These are phyloP conservation scores for Cebidichthys violaceus DNA, from an alignment of 2,113 vertebrate genomes.

Conservation along the genomic window DNA sequence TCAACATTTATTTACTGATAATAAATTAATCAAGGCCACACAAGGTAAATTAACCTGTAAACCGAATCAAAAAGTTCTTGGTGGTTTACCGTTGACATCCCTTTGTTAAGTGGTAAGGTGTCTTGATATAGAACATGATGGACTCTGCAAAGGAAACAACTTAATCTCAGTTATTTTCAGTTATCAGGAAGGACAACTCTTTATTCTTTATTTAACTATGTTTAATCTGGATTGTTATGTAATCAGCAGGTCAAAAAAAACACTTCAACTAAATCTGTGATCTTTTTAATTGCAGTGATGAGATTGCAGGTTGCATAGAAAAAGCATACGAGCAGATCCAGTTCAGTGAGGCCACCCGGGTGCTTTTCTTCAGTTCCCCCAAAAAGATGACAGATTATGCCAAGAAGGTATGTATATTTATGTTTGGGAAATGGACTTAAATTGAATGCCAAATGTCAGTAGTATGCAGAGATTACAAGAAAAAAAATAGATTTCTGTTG, in stretches of 20 bases:
- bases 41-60: no score
- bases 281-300: conserved; percentile 84
- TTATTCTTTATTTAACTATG: not conserved
- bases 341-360: conserved; percentile 90
- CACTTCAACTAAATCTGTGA: not conserved
- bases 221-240: not conserved
- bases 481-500: not conserved
- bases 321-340: conserved; percentile 95
- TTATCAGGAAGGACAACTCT: not conserved
- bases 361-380: conserved; percentile 92
- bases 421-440: not conserved
- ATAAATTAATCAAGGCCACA: no score
- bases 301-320: conserved; percentile 94
- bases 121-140: not conserved
- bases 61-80: no score
- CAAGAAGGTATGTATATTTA: conserved; percentile 86
- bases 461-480: not conserved
- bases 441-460: not conserved
- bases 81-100: not conserved
- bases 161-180: not conserved
- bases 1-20: no score
- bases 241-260: not conserved
- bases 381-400: conserved; percentile 96
- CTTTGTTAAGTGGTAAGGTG: no score
- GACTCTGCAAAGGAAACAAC: not conserved